Base-by-base conservation (phyloP, 2,113 vertebrate species). In the Cottus gobio region DNA sequence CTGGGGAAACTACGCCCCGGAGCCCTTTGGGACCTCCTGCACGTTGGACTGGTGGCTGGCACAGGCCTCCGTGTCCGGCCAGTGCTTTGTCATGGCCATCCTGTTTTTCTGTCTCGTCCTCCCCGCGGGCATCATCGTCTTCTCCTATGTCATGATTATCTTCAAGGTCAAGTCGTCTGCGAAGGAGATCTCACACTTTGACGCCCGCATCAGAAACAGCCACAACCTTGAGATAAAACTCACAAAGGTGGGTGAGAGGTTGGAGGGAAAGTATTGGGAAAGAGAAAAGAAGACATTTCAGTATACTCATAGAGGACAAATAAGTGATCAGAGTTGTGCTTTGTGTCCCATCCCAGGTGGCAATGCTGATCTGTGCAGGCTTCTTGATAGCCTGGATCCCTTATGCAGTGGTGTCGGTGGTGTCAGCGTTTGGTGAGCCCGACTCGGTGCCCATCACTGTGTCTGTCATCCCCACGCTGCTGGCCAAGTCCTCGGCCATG, bases 1-100 rank as follows among this genome's bases (percentile, higher is more conserved):
- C 67, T 96, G 97, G 93, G 97, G 98, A 0, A 95, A 75, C 91
- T 99, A 98, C 0, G 97, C 95, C 30, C 98, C 98, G 0, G 97
- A 99, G 83, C 98, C 97, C 0, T 99, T 98, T 10, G 98, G 98
- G 69, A 99, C 98, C 22, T 98, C 97, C 1, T 99, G 98, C 91
- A 98, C 97, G 0, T 88, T 99, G 93, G 96, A 99, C 92, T 99
- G 98, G 98, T 97, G 97, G 97, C 92, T 98, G 88, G 96, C 97
- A 0, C 97, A 98, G 88, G 94, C 96, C 24, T 97, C 97, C 0
- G 90, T 96, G 44, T 94, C 95, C 0, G 98, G 97, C 20, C 96
- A 98, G 90, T 94, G 90, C 81, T 99, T 99, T 70, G 94, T 99
- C 84, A 78, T 99, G 93, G 91, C 94, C 85, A 97, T 99, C 75